Evolutionary conservation across 1,140 invertebrate species (phyloP).

Genomic region (Papilio dardanus): DNA sequence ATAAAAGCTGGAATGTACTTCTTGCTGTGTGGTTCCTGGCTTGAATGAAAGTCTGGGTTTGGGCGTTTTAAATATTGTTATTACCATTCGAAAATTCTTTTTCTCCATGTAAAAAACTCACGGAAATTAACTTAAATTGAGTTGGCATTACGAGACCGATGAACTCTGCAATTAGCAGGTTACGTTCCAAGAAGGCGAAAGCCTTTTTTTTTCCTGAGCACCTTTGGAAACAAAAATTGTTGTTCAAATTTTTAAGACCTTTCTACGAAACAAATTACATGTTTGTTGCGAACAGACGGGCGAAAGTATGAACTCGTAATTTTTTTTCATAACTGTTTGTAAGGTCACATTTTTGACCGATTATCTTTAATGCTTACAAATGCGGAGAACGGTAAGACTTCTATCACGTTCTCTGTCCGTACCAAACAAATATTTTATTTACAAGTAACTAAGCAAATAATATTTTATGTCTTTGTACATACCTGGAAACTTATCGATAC

Average conservation of each 20-base stretch:
- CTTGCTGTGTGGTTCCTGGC: background rate
- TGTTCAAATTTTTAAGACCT: constrained; percentile 37
- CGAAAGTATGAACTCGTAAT: constrained; percentile 68
- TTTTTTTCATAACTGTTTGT: background rate
- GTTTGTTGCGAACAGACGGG: constrained; percentile 60
- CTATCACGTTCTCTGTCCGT: background rate
- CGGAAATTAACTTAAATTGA: constrained; percentile 46
- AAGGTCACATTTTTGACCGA: background rate
- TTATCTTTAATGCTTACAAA: constrained; percentile 24
- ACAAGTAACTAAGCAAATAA: background rate
- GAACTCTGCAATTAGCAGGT: constrained; percentile 66
- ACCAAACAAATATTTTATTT: background rate
- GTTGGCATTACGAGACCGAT: constrained; percentile 56
- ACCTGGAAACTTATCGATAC: background rate
- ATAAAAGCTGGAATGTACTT: background rate
- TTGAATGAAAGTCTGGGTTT: background rate
- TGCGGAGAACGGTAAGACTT: background rate
- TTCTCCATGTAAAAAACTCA: background rate
- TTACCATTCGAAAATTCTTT: background rate
- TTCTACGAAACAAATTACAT: constrained; percentile 40
- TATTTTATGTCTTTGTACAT: background rate
- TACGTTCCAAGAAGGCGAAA: constrained; percentile 68
- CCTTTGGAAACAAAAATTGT: constrained; percentile 68
- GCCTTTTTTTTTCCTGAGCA: constrained; percentile 61
- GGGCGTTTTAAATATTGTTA: background rate